Evolutionary conservation across 23 tunicate species (phyloP), one percentile per base, ranked within the genome.

Genomic region (Diplosoma virens): DNA sequence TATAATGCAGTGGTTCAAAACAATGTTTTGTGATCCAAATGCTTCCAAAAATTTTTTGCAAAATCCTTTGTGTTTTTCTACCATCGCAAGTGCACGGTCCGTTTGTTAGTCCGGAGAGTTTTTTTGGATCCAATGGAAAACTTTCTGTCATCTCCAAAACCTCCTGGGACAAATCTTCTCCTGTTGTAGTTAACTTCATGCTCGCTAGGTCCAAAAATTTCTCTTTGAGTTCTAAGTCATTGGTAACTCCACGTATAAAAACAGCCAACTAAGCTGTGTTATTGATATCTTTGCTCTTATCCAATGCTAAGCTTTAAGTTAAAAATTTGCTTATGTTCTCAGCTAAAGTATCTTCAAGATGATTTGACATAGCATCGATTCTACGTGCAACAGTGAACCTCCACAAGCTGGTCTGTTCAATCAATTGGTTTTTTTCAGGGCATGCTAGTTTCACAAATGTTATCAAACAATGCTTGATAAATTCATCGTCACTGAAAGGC

Each of bases 211-310:
- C 78, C 61, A 72, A 72, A 72, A 72, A 47, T 68, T 68, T 54
- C 37, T 72, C 78, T 21, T 22, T 72, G 33, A 72, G 26, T 72
- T 72, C 60, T 47, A 72, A 72, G 20, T 47, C 61, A 48, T 72
- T 61, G 3, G 78, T 72, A 3, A 72, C 78, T 72, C 61, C 78
- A 21, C 78, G 60, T 72, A 72, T 48, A 25, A 72, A 72, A 35
- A 72, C 78, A 72, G 33, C 78, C 60, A 72, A 48, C 61, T 72
- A 61, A 9, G 78, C 78, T 7, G 61, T 48, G 27, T 72, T 61
- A 35, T 17, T 72, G 17, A 72, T 47, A 28, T 72, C 78, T 28
- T 7, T 72, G 35, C 61, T 47, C 28, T 72, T 61, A 48, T 72
- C 61, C 60, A 72, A 29, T 21, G 78, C 78, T 25, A 47, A 47